Evolutionary conservation across 2,888 invertebrate species (phyloP).

Genomic region (Ligdia adustata): DNA sequence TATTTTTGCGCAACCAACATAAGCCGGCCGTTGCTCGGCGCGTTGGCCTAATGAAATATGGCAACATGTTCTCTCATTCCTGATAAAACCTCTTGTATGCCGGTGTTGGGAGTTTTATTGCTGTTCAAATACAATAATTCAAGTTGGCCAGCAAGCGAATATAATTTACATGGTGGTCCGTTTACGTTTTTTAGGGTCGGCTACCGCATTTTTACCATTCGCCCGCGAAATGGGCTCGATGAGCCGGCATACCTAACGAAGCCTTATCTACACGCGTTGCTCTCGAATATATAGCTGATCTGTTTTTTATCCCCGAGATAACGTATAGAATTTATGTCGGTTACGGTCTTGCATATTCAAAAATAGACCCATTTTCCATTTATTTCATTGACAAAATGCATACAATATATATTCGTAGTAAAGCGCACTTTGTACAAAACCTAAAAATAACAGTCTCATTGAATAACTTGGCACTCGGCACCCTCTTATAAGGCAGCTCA

Average conservation of each 20-base stretch:
- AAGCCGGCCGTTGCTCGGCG: constrained; percentile 52
- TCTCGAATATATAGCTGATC: constrained; percentile 40
- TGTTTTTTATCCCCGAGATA: constrained; percentile 40
- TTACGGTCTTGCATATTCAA: constrained; percentile 20
- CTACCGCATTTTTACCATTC: constrained; percentile 66
- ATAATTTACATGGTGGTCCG: constrained; percentile 78
- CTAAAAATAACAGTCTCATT: constrained; percentile 41
- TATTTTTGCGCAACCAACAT: constrained; percentile 72
- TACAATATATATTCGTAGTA: background rate
- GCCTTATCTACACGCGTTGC: constrained; percentile 45
- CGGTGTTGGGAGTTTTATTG: constrained; percentile 68
- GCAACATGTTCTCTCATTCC: constrained; percentile 72
- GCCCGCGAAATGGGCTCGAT: constrained; percentile 40
- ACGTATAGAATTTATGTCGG: constrained; percentile 29
- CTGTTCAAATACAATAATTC: constrained; percentile 71
- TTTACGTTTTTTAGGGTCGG: constrained; percentile 60
- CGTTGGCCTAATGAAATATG: constrained; percentile 74
- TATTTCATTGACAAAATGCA: constrained; percentile 1
- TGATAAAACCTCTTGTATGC: constrained; percentile 72
- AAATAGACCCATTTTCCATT: constrained; percentile 8
- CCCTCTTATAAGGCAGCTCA: constrained; percentile 37
- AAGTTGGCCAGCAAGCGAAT: constrained; percentile 64
- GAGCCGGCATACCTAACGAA: constrained; percentile 38
- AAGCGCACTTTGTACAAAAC: constrained; percentile 1
- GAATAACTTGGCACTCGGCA: constrained; percentile 42